A percentile compares a stretch with the other conserved stretches of the same genome.
Conservation (phyloP, 2,888 invertebrate species). For the Lasioglossum zephyrum region DNA sequence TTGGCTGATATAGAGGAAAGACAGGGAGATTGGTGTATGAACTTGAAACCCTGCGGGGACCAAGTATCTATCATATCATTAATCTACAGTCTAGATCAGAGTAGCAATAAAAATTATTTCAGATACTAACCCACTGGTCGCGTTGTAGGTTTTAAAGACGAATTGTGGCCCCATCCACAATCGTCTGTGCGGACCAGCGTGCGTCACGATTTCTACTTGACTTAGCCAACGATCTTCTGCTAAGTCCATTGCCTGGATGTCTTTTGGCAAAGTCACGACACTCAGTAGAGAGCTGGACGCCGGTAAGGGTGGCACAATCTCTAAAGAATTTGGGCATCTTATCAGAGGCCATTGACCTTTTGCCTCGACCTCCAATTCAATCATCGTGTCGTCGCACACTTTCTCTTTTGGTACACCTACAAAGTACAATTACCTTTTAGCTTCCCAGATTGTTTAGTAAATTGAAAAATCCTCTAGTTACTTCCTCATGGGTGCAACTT, state of each 20-base stretch:
- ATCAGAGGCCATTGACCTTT: conserved; percentile 96
- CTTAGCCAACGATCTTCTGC: conserved; percentile 95
- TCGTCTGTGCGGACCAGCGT: conserved; percentile 96
- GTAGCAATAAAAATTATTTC: background rate
- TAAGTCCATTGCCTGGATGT: conserved; percentile 74
- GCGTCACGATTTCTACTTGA: conserved; percentile 98
- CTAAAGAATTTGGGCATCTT: conserved; percentile 87
- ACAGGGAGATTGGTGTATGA: too few species aligned
- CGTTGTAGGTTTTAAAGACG: conserved; percentile 96
- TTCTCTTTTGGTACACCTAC: conserved; percentile 92
- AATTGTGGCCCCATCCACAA: conserved; percentile 99
- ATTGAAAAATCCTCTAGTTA: too few species aligned
- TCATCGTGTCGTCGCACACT: conserved; percentile 93
- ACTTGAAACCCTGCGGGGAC: too few species aligned
- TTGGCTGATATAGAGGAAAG: too few species aligned
- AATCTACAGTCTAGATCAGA: background rate
- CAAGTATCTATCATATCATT: background rate
- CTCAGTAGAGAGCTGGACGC: conserved; percentile 88
- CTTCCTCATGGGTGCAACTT: background rate
- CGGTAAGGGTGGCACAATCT: conserved; percentile 91
- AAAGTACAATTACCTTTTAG: conserved; percentile 22
- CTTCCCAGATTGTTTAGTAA: background rate
- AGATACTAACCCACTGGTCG: conserved; percentile 88
- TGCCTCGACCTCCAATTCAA: conserved; percentile 94
- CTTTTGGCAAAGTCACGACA: conserved; percentile 76